Base-by-base conservation (phyloP, 2,113 vertebrate genomes). In the Phoxinus phoxinus region DNA sequence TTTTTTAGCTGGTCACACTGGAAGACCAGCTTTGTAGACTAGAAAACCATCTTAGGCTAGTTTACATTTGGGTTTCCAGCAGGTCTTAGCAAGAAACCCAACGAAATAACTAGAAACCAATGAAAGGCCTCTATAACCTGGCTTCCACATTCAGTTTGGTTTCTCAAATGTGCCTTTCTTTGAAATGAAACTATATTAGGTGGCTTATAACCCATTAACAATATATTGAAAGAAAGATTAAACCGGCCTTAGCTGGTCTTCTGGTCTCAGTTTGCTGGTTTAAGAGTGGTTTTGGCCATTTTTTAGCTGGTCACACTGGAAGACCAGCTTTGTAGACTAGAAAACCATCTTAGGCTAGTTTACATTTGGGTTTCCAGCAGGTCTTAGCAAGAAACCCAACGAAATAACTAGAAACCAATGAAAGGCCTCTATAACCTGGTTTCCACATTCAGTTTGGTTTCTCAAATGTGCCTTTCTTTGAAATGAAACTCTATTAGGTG, bases 131-230 rank as follows among this genome's bases (percentile, higher is more conserved):
- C 6, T 41, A 2, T 41, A 41, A 41, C 19, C 23, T n/a, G n/a
- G n/a, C n/a, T n/a, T n/a, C n/a, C n/a, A 37, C 53, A 83, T 58
- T 56, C 8, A 56, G 32, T 15, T 74, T 69, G 41, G 59, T 69
- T 86, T 86, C 72, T 71, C 61, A 56, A 75, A 59, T 44, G 25
- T 25, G 32, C 56, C 79, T 76, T 85, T 83, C 72, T 85, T 75
- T 56, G 63, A 46, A 44, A 41, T 41, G 7, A 44, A 44, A 44
- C 41, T 44, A 1, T 9, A 44, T 44, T 44, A 44, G 8, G 41
- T 44, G 10, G 0, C 8, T 44, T 44, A 44, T 44, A 44, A 44
- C 8, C 0, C 8, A 44, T 44, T 44, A 44, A 44, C 41, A 9
- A 44, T 44, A 44, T 44, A 44, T n/a, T 27, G 6, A 19, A 53